Evolutionary conservation across 1,140 invertebrate genomes (phyloP).

Genomic region (Ostrea edulis): DNA sequence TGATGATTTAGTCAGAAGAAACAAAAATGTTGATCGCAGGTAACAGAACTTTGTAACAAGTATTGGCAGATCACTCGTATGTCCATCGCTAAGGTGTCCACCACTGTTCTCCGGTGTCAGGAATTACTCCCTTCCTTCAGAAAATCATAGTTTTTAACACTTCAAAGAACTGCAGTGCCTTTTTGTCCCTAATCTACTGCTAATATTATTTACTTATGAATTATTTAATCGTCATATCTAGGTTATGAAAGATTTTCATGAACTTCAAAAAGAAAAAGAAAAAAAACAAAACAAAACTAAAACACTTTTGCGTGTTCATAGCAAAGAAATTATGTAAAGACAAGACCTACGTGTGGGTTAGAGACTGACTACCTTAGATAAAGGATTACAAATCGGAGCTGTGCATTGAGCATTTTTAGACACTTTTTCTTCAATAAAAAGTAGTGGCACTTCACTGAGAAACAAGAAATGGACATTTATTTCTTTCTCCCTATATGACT

Average conservation of each 20-base stretch:
- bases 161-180: slow-evolving; percentile 3
- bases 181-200: not conserved
- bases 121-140: not conserved
- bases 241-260: slow-evolving; percentile 24
- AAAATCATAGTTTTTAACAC: slow-evolving; percentile 21
- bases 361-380: not conserved
- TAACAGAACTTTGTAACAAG: not conserved
- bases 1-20: slow-evolving; percentile 22
- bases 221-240: slow-evolving; percentile 13
- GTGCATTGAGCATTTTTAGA: not conserved
- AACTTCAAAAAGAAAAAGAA: not conserved
- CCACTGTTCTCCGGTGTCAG: not conserved
- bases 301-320: not conserved
- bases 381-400: not conserved
- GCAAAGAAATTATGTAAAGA: not conserved
- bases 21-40: slow-evolving; percentile 24
- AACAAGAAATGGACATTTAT: slow-evolving; percentile 30
- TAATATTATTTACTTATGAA: slow-evolving; percentile 15
- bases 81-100: not conserved
- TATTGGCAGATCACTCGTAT: slow-evolving; percentile 21
- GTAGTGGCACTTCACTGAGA: slow-evolving; percentile 7
- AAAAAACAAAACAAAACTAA: too few relatives aligned
- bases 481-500: slow-evolving; percentile 10
- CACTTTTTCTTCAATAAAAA: not conserved
- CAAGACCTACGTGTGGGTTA: not conserved